These are phyloP conservation scores for Chironomus tentans DNA, from an alignment of 2,888 invertebrate genomes.

Conservation along the genomic window DNA sequence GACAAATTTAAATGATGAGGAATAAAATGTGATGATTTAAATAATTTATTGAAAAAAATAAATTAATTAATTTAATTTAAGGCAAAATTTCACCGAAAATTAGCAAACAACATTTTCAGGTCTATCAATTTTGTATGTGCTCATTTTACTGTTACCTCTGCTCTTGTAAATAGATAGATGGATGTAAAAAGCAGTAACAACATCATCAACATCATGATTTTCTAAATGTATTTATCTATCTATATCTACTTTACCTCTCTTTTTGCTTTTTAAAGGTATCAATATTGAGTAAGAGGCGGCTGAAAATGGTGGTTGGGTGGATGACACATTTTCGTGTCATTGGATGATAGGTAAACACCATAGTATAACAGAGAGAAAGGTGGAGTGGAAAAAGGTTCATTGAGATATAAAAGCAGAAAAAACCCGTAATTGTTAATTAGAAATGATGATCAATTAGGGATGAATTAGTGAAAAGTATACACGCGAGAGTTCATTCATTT, in stretches of 20 bases:
- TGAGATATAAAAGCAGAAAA: background rate
- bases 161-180: no score
- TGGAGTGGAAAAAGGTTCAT: background rate
- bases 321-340: background rate
- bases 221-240: background rate
- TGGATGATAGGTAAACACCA: background rate
- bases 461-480: background rate
- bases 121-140: no score
- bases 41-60: conserved; percentile 19
- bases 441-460: conserved; percentile 19
- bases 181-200: no score
- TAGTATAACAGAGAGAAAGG: background rate
- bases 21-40: conserved; percentile 5
- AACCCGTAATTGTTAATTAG: conserved; percentile 16
- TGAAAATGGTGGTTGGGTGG: background rate
- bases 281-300: background rate
- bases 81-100: background rate
- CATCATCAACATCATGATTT: background rate
- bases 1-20: background rate
- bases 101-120: background rate
- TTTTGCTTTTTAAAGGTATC: background rate
- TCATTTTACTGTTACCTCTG: no score
- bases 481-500: background rate
- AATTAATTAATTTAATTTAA: conserved; percentile 20
- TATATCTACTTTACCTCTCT: background rate